Evolutionary conservation across 1,140 invertebrate genomes (phyloP).

Genomic region (Thalassaphorura encarpata): DNA sequence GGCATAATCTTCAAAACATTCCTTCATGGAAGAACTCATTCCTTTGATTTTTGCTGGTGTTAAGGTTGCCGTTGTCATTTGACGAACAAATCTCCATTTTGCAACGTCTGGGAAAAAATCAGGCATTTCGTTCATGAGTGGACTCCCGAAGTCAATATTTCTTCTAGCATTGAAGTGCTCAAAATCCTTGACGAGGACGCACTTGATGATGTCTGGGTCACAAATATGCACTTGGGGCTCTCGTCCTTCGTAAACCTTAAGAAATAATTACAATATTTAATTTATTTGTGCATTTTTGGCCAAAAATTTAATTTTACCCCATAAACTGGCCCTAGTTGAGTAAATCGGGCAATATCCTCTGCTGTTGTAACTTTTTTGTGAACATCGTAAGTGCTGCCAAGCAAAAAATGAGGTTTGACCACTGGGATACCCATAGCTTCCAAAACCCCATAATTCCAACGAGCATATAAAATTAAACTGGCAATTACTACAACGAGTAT

Average conservation of each 20-base stretch:
- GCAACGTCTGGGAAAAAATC: constrained; percentile 10
- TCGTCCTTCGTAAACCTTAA: constrained; percentile 7
- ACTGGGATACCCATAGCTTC: constrained; percentile 24
- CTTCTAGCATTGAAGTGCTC: constrained; percentile 8
- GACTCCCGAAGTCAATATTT: constrained; percentile 6
- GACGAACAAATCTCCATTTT: constrained; percentile 44
- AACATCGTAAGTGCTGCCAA: constrained; percentile 9
- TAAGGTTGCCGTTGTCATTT: constrained; percentile 44
- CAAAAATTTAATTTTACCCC: too few relatives aligned
- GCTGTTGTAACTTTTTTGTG: constrained; percentile 14
- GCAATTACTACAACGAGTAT: constrained; percentile 2
- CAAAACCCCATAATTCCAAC: constrained; percentile 21
- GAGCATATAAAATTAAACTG: constrained; percentile 4
- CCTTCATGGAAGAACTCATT: constrained; percentile 9
- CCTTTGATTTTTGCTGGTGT: constrained; percentile 42
- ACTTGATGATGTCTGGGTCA: constrained; percentile 12
- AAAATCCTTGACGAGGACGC: constrained; percentile 16
- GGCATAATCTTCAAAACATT: constrained; percentile 36
- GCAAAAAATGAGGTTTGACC: constrained; percentile 16
- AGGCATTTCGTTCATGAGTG: constrained; percentile 10
- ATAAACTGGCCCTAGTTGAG: constrained; percentile 20
- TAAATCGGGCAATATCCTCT: constrained; percentile 9
- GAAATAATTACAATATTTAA: too few relatives aligned
- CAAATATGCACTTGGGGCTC: constrained; percentile 7
- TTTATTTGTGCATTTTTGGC: too few relatives aligned